Evolutionary conservation across 2,113 vertebrate species (phyloP).

Genomic region (Thunnus thynnus): DNA sequence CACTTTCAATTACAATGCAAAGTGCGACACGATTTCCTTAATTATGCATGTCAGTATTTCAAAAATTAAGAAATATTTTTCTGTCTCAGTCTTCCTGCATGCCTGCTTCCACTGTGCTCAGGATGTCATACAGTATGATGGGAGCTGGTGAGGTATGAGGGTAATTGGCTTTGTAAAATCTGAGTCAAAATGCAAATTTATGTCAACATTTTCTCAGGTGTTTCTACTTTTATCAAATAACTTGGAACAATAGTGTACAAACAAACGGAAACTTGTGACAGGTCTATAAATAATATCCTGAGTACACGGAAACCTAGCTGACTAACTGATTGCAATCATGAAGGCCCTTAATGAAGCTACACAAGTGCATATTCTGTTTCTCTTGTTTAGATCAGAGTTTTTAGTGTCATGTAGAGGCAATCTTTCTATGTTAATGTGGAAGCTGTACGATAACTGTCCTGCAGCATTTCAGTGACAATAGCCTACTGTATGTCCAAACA

Average conservation of each 20-base stretch:
- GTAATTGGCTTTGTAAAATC: constrained; percentile 73
- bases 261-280: constrained; percentile 59
- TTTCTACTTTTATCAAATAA: constrained; percentile 62
- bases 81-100: neutral
- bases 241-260: constrained; percentile 58
- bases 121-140: constrained; percentile 48
- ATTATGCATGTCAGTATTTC: constrained; percentile 25
- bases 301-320: constrained; percentile 34
- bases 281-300: constrained; percentile 64
- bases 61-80: constrained; percentile 19
- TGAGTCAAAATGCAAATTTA: constrained; percentile 70
- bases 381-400: constrained; percentile 49
- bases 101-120: constrained; percentile 14
- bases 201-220: constrained; percentile 71
- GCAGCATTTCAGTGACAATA: constrained; percentile 27
- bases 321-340: constrained; percentile 63
- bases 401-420: constrained; percentile 25
- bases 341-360: constrained; percentile 56
- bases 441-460: constrained; percentile 34
- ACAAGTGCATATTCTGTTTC: constrained; percentile 16
- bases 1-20: neutral
- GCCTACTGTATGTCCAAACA: constrained; percentile 20
- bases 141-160: constrained; percentile 53
- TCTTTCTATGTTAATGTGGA: constrained; percentile 34
- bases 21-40: neutral